Evolutionary conservation across 2,113 vertebrate genomes (phyloP), one percentile per base, ranked within the genome.

Genomic region (Mormyrus iriodes): DNA sequence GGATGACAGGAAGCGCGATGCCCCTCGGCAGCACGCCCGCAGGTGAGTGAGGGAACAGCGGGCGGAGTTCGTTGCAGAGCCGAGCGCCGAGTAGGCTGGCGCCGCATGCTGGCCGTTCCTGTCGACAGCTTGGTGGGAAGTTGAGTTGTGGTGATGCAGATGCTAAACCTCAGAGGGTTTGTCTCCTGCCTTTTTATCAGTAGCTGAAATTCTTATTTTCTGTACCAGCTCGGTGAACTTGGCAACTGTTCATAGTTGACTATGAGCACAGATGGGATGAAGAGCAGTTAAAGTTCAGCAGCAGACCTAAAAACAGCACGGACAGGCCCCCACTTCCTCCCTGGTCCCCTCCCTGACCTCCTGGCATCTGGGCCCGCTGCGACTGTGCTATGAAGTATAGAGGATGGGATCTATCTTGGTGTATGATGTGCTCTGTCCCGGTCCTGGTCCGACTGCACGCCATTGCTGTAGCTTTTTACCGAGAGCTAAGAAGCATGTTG

Each of bases 1-100:
- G 92, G 94, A 95, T 69, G 95, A 96, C 92, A 90, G 93, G 88
- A 93, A 95, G 92, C 89, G 93, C 89, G 93, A 94, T n/a, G 90
- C 94, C 52, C 92, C 94, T 35, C 93, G 93, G 89, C 94, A 93
- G 0, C 94, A 94, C 1, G 93, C 94, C 85, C 95, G 95, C 93
- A 92, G 95, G 96, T 96, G 93, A 95, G 95, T 93, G 79, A 24
- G 27, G 44, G 82, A 48, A 24, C 82, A 48, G 42, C 9, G 42
- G 42, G 21, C 19, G 0, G 31, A 17, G 69, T 19, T 17, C 19
- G 3, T 46, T 2, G 1, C 44, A 9, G 39, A 82, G 17, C 19
- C 17, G 35, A 21, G 76, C 15, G 44, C 39, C 35, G 76, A 19
- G 21, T 9, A 49, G 24, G 46, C 83, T 27, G 44, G 19, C 2